Evolutionary conservation across 2,113 vertebrate species (phyloP), one percentile per base, ranked within the genome.

Genomic region (Tragelaphus scriptus): DNA sequence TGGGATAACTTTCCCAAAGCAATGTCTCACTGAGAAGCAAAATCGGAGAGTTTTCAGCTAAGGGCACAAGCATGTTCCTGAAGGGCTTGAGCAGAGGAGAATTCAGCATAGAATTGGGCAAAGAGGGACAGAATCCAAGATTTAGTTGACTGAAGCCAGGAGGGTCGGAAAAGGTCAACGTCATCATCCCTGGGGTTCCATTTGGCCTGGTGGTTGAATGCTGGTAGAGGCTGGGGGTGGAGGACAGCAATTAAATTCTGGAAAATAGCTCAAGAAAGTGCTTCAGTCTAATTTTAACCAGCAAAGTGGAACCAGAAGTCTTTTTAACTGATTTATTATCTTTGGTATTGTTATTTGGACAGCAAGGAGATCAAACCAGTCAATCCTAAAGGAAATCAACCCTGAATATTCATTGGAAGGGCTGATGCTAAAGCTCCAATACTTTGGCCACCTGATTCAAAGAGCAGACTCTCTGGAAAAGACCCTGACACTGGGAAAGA

Each of bases 141-240:
- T 36, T 15, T 36, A 36, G 81, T 15, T 36, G 51, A 55, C 5
- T 49, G 14, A 55, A 55, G 12, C 32, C 81, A 36, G 11, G 2
- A 55, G 17, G 19, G 32, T 56, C 2, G 0, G 32, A 25, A 55
- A 8, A 55, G 32, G 32, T 36, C 80, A 82, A 53, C 3, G 0
- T 53, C 11, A 36, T 36, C 32, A 55, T 7, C 32, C 3, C 32
- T 14, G 11, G 53, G 32, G 51, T n/a, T 36, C 32, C 32, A 55
- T 53, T 7, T 84, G 32, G 49, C 51, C 51, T 25, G 81, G 51
- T 36, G 3, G 12, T 36, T 84, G 81, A 80, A 47, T 49, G 19
- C 30, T 36, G 51, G 49, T 21, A 49, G 17, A 30, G 80, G 30
- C 10, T n/a, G 3, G 6, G 11, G 21, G 32, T 84, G 32, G 32